Conservation (phyloP, 2,797 vertebrate genomes). For the Aldrovandia affinis region DNA sequence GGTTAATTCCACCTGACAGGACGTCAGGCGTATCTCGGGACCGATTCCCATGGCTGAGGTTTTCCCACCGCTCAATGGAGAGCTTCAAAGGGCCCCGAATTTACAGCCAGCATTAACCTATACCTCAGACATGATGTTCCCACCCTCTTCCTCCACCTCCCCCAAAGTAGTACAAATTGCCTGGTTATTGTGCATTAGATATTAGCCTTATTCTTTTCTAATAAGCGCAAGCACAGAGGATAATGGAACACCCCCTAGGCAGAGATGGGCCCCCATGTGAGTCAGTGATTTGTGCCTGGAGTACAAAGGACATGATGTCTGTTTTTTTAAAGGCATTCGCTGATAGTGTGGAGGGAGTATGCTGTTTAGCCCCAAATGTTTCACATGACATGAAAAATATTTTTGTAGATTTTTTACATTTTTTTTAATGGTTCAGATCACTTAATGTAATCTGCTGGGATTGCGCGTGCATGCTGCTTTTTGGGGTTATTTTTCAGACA, state of each 20-base stretch:
- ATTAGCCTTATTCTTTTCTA: constrained; percentile 57
- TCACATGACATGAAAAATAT: not conserved
- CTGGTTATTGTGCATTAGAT: constrained; percentile 68
- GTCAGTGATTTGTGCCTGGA: not conserved
- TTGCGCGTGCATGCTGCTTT: no score
- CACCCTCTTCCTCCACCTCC: constrained; percentile 54
- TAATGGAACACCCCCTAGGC: constrained; percentile 40
- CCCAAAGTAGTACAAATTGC: constrained; percentile 68
- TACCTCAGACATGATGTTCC: constrained; percentile 82
- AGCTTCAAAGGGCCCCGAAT: constrained; percentile 84
- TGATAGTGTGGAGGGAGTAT: not conserved
- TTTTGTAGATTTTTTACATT: not conserved
- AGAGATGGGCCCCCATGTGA: not conserved
- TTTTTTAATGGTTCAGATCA: not conserved
- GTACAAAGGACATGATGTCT: no score
- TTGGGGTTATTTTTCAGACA: not conserved
- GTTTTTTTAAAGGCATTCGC: not conserved
- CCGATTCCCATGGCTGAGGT: constrained; percentile 80
- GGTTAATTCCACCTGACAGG: constrained; percentile 85
- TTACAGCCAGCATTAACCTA: constrained; percentile 80
- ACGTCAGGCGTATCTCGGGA: constrained; percentile 77
- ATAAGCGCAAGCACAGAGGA: constrained; percentile 27
- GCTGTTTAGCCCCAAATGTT: not conserved
- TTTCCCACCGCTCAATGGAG: constrained; percentile 82
- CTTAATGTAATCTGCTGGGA: not conserved